A percentile compares a stretch with the other conserved stretches of the same genome.
Conservation (phyloP, 35 echinoderm and acorn worm species). For the Eucidaris tribuloides region DNA sequence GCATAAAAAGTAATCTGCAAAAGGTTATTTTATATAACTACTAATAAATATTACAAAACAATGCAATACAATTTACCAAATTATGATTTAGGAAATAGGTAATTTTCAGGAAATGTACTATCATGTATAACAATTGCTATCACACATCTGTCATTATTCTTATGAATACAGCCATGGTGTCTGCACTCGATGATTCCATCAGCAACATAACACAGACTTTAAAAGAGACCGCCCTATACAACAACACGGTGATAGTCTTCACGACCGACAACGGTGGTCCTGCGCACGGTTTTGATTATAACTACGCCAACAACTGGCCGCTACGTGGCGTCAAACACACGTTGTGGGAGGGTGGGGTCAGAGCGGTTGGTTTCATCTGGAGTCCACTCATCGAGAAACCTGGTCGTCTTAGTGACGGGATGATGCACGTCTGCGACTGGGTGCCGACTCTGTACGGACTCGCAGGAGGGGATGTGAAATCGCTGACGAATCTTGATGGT, state of each 20-base stretch:
- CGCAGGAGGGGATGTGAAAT: conserved; percentile 66
- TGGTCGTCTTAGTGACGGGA: conserved; percentile 47
- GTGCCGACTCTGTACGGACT: conserved; percentile 59
- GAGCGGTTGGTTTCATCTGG: conserved; percentile 60
- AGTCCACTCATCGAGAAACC: conserved; percentile 75
- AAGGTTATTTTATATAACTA: no score
- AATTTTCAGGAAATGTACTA: background rate
- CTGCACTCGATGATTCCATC: conserved; percentile 83
- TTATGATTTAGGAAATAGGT: background rate
- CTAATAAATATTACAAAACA: background rate
- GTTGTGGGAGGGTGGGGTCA: conserved; percentile 90
- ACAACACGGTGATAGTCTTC: conserved; percentile 87
- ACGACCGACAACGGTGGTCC: conserved; percentile 97
- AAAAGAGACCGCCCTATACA: conserved; percentile 49
- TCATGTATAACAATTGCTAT: background rate
- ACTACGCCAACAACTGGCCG: conserved; percentile 87
- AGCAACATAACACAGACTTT: conserved; percentile 62
- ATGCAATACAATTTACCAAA: background rate
- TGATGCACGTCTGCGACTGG: conserved; percentile 80
- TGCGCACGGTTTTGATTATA: conserved; percentile 74
- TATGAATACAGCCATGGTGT: conserved; percentile 86
- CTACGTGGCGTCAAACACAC: conserved; percentile 86
- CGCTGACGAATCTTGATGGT: conserved; percentile 60
- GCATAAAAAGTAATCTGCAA: no score
- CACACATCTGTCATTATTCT: background rate